phyloP scores from a whole-genome alignment of 2,113 vertebrate genomes.

The rat (Rattus norvegicus) region DNA sequence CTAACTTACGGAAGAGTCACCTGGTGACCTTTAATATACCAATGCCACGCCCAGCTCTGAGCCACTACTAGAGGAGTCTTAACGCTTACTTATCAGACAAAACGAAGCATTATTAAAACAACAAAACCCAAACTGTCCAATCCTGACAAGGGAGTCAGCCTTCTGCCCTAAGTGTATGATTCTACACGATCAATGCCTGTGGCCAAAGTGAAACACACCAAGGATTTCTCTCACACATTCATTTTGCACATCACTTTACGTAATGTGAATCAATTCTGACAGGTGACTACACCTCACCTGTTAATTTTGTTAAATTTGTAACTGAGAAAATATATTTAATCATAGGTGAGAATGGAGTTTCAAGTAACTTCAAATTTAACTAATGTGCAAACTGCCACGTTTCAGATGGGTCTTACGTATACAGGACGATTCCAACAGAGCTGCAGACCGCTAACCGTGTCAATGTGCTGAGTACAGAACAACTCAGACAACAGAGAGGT shows the following conservation, averaged over 20 bases:
- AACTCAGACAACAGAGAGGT: neutral
- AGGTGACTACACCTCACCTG: constrained; percentile 1
- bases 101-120: neutral
- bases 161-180: neutral
- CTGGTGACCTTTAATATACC: neutral
- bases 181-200: neutral
- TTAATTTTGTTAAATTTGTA: neutral
- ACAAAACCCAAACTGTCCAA: neutral
- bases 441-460: neutral
- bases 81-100: neutral
- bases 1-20: neutral
- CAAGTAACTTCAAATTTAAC: constrained; percentile 20
- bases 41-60: neutral
- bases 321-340: constrained; percentile 8
- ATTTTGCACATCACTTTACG: neutral
- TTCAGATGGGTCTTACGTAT: neutral
- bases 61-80: neutral
- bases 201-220: neutral
- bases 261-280: constrained; percentile 24
- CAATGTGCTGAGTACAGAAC: neutral
- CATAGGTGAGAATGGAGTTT: neutral
- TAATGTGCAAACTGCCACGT: neutral
- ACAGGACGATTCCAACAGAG: neutral
- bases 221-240: neutral
- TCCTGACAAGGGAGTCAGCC: neutral